Base-by-base conservation (phyloP, 2,797 vertebrate genomes). In the Sebastes taczanowskii region DNA sequence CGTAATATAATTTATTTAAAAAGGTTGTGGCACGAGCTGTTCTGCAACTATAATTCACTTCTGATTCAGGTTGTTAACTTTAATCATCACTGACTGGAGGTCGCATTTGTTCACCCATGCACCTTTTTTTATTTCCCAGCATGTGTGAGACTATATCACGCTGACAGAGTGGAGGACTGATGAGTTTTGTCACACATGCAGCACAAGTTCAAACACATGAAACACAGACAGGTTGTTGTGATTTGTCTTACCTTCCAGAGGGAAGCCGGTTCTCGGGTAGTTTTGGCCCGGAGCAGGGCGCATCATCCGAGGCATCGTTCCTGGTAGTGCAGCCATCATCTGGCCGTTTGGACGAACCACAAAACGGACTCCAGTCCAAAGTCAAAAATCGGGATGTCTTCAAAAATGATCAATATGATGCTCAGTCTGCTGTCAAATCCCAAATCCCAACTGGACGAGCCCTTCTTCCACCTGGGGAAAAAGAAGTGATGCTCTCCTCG, bases 211-310 rank as follows among this genome's bases (percentile, higher is more conserved):
- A 86, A 30, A 86, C 25, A 69, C 79, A 71, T 35, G 23, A 73
- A 49, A 55, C 73, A 77, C 62, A 52, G 16, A 77, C 62, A 52
- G 16, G 46, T 49, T 49, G 77, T 53, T 71, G 69, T 71, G 71
- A 23, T 35, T 8, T 61, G 6, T 53, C 91, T 94, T 96, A 98
- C 97, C 97, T 97, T 98, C 97, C 93, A 98, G 71, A 0, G 97
- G 97, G 78, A 98, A 99, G 74, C 97, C 97, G 10, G 97, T 97
- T 82, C 97, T 95, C 0, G 97, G 97, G 66, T 99, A 99, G 92
- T 97, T 99, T 95, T 99, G 97, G 76, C 97, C 97, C 61, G 97
- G 97, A 27, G 95, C 96, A 60, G 97, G 97, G 78, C 97, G 96
- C 97, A 99, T 95, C 97, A 98, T 98, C 85, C 97, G 95, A 76